phyloP scores from a whole-genome alignment of 2,888 invertebrate genomes.

The Athrips mouffetella region DNA sequence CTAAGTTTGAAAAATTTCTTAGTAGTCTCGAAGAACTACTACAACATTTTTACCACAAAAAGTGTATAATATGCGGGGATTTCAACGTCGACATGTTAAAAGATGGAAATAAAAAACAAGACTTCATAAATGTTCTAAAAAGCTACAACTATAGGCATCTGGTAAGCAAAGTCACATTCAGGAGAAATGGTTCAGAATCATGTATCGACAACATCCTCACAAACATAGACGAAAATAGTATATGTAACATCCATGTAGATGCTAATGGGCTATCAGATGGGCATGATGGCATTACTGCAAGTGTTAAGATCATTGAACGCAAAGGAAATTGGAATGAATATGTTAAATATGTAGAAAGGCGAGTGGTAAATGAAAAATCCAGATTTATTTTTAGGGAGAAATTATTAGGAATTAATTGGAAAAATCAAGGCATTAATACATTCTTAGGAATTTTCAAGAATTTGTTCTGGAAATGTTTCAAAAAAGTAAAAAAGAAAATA shows the following conservation, averaged over 20 bases:
- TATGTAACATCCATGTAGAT: neutral
- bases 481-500: too few relatives aligned
- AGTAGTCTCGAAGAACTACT: neutral
- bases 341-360: neutral
- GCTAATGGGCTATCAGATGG: constrained; percentile 10
- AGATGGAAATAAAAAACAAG: neutral
- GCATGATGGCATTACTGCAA: constrained; percentile 1
- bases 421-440: too few relatives aligned
- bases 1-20: neutral
- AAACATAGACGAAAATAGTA: neutral
- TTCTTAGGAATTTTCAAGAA: too few relatives aligned
- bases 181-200: neutral
- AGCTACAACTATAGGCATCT: neutral
- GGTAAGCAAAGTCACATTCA: neutral
- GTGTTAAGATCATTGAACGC: too few relatives aligned
- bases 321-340: neutral
- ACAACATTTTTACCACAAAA: neutral
- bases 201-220: constrained; percentile 13
- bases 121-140: neutral
- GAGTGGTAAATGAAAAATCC: neutral
- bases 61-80: neutral
- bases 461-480: too few relatives aligned
- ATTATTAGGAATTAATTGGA: too few relatives aligned
- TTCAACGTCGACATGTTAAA: constrained; percentile 1
- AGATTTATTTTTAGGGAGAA: neutral